A percentile compares a stretch with the other conserved stretches of the same genome.
These are phyloP conservation scores for Tortricodes alternella DNA, from an alignment of 2,888 invertebrate species.

Conservation along the genomic window DNA sequence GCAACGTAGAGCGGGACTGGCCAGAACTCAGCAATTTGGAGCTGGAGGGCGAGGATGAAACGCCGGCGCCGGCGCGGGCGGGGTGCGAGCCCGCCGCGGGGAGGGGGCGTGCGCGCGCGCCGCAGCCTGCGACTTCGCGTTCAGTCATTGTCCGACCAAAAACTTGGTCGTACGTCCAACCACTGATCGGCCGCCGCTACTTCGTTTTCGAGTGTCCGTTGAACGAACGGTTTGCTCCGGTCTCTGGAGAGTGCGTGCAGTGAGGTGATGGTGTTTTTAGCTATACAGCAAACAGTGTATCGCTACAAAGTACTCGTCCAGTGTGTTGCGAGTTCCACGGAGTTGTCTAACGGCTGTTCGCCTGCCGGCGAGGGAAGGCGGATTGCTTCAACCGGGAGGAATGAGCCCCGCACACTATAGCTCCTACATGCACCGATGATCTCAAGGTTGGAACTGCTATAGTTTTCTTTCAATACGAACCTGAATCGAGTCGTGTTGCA, in stretches of 20 bases:
- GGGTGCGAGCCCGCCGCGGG: constrained; percentile 39
- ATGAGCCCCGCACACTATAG: constrained; percentile 79
- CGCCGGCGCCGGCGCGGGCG: constrained; percentile 40
- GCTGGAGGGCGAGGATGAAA: constrained; percentile 37
- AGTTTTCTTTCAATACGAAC: constrained; percentile 36
- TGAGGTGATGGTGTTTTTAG: constrained; percentile 80
- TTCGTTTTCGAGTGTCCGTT: constrained; percentile 69
- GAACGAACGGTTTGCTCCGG: constrained; percentile 68
- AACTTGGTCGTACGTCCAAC: constrained; percentile 68
- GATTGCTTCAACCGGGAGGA: constrained; percentile 76
- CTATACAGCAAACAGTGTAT: constrained; percentile 78
- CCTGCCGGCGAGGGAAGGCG: constrained; percentile 78
- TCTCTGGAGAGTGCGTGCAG: constrained; percentile 72
- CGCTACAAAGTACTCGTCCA: constrained; percentile 72
- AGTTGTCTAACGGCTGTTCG: constrained; percentile 77
- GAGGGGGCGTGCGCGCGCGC: constrained; percentile 60
- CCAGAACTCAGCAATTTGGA: constrained; percentile 68
- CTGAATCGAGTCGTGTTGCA: constrained; percentile 53
- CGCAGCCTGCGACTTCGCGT: constrained; percentile 61
- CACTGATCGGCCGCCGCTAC: constrained; percentile 69
- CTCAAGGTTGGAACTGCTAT: constrained; percentile 73
- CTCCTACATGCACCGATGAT: constrained; percentile 80
- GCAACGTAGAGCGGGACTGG: constrained; percentile 55
- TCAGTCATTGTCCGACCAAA: constrained; percentile 79
- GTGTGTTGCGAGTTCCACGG: constrained; percentile 68